Percentiles rank a stretch among this genome's conserved stretches.
phyloP scores from a whole-genome alignment of 2,113 vertebrate genomes.

The Budorcas taxicolor region DNA sequence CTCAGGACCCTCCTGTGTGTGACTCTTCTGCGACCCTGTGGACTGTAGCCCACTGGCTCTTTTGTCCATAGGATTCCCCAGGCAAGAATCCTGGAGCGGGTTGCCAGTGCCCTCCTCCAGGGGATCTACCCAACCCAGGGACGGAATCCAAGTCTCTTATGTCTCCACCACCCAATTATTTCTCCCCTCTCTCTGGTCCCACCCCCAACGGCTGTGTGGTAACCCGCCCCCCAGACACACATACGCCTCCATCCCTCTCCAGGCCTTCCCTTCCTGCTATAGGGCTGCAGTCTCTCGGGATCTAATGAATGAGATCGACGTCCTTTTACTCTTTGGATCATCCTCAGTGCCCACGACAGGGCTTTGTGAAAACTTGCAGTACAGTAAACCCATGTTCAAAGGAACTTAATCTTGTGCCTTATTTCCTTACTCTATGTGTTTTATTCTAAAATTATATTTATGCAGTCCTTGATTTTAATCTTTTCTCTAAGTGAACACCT shows the following conservation, averaged over 20 bases:
- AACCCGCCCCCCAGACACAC: background rate
- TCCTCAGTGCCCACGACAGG: background rate
- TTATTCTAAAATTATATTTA: background rate
- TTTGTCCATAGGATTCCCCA: background rate
- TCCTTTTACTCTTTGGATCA: background rate
- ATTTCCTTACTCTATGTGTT: background rate
- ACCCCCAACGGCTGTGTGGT: background rate
- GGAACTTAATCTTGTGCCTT: background rate
- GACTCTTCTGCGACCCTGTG: background rate
- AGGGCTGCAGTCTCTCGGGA: rapidly evolving
- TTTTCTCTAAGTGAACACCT: background rate
- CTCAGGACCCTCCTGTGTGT: background rate
- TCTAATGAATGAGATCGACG: background rate
- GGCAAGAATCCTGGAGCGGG: background rate
- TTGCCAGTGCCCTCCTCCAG: background rate
- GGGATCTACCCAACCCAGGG: background rate
- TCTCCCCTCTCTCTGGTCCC: background rate
- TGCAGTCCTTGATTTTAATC: background rate
- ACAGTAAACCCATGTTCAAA: background rate
- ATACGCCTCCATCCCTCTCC: background rate
- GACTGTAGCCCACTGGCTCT: background rate
- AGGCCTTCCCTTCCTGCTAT: background rate
- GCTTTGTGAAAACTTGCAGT: background rate
- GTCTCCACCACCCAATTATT: background rate
- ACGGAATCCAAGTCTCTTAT: background rate